Conservation (phyloP, 1,140 invertebrate species). For the Thaumatotibia leucotreta region DNA sequence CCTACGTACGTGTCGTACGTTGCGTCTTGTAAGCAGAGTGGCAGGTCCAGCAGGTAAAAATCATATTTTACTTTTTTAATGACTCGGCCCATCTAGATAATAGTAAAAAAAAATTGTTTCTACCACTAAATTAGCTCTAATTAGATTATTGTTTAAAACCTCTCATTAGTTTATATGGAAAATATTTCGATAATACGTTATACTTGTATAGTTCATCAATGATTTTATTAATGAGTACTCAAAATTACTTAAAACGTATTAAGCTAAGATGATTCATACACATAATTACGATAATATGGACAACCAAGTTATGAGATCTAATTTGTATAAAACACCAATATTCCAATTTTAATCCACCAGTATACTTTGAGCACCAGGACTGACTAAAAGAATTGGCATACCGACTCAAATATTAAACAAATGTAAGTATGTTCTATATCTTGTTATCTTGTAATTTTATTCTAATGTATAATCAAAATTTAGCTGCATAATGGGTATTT, state of each 20-base stretch:
- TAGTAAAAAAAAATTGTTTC: no score
- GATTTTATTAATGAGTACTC: not conserved
- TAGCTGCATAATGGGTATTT: no score
- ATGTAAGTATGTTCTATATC: not conserved
- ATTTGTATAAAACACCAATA: not conserved
- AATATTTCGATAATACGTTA: not conserved
- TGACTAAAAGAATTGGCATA: not conserved
- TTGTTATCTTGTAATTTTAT: no score
- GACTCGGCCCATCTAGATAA: no score
- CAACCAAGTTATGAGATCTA: not conserved
- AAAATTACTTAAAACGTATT: not conserved
- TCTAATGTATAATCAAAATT: no score
- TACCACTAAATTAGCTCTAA: no score
- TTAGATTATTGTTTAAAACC: not conserved
- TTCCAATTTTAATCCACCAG: not conserved
- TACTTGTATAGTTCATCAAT: not conserved
- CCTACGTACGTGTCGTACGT: no score
- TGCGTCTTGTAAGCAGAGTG: no score
- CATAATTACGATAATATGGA: not conserved
- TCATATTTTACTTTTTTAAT: no score
- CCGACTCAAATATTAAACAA: not conserved
- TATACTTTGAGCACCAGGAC: not conserved
- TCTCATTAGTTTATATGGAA: no score
- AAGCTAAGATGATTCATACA: not conserved
- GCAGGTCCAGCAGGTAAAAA: no score